Percentiles rank a stretch among this genome's conserved stretches.
These are phyloP conservation scores for Muscina levida DNA, from an alignment of 2,888 invertebrate species.

Conservation along the genomic window DNA sequence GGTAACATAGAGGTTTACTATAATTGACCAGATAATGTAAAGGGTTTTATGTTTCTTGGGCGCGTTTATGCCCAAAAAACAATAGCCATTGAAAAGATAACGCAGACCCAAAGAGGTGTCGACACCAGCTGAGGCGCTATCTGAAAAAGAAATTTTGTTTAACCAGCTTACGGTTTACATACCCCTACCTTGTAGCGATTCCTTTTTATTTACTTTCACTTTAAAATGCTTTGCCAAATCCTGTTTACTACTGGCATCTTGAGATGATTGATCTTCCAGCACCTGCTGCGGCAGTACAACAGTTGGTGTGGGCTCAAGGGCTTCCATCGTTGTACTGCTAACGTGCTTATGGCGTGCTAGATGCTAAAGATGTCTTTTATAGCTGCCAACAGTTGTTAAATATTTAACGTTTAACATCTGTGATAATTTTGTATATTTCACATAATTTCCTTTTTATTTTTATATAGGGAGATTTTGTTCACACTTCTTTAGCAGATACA, in stretches of 20 bases:
- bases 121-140: not conserved
- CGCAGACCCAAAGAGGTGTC: conserved; percentile 29
- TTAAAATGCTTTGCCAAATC: too few relatives aligned
- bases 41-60: conserved; percentile 47
- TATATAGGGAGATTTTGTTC: too few relatives aligned
- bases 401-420: not conserved
- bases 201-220: not conserved
- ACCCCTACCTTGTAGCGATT: not conserved
- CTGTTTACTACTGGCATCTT: not conserved
- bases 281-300: not conserved
- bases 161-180: not conserved
- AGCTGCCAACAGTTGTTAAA: not conserved
- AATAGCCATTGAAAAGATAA: conserved; percentile 62
- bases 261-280: not conserved
- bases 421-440: too few relatives aligned
- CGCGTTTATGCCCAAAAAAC: conserved; percentile 66
- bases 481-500: too few relatives aligned
- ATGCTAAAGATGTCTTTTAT: not conserved
- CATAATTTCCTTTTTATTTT: too few relatives aligned
- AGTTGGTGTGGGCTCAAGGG: not conserved
- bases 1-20: conserved; percentile 61
- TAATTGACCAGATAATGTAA: conserved; percentile 60
- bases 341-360: not conserved
- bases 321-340: not conserved
- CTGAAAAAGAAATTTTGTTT: not conserved